Evolutionary conservation across 2,888 invertebrate genomes (phyloP).

Genomic region (Melieria crassipennis): DNA sequence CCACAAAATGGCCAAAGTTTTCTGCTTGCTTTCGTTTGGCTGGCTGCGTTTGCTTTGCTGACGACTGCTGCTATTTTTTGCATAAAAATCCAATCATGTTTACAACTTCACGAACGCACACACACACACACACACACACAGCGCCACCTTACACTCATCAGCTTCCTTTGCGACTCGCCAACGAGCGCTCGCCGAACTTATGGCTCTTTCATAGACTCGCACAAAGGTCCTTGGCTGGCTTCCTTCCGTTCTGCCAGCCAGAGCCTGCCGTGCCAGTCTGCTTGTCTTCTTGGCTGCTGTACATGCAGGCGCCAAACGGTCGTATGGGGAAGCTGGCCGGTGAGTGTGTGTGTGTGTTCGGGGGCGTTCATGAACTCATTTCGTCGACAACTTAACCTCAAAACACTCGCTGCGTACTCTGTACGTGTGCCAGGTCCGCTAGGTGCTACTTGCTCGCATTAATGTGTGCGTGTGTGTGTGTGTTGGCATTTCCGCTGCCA

Average conservation of each 20-base stretch:
- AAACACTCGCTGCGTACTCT: not conserved
- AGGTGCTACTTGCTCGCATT: not conserved
- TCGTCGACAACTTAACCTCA: constrained; percentile 3
- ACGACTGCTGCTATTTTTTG: not conserved
- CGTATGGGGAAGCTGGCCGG: too few relatives aligned
- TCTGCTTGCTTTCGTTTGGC: not conserved
- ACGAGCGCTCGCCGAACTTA: not conserved
- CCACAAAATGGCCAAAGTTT: not conserved
- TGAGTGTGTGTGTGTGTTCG: too few relatives aligned
- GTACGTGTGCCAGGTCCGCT: not conserved
- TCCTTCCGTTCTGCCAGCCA: too few relatives aligned
- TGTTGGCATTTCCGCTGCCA: not conserved
- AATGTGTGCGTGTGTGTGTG: not conserved
- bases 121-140: not conserved
- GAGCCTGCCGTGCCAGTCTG: too few relatives aligned
- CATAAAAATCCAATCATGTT: constrained; percentile 4
- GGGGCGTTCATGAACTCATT: not conserved
- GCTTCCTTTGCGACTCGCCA: not conserved
- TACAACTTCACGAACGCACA: not conserved
- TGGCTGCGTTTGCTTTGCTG: not conserved
- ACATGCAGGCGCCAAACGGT: too few relatives aligned
- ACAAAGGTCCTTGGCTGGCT: too few relatives aligned
- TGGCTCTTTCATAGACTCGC: not conserved
- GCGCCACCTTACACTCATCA: not conserved
- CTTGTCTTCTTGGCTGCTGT: too few relatives aligned